Conservation (phyloP, 2,888 invertebrate genomes). For the Paralinhomoeus sp. region DNA sequence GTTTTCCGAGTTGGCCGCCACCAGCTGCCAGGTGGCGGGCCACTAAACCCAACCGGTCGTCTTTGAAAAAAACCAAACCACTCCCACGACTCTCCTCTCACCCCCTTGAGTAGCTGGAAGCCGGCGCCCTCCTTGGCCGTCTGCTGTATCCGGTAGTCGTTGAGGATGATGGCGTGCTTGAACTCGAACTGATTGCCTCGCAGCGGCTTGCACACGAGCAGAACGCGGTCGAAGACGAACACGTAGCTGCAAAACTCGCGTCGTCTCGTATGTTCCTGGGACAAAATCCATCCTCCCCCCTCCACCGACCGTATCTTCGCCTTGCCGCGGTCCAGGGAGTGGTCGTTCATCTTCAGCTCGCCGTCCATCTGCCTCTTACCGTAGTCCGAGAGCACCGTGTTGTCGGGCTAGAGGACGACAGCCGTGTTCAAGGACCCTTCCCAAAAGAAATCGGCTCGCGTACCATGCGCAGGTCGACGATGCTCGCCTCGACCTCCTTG, state of each 20-base stretch:
- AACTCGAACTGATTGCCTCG: slow-evolving; percentile 72
- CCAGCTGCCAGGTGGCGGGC: too few species aligned
- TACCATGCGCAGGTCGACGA: slow-evolving; percentile 25
- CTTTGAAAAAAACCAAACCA: too few species aligned
- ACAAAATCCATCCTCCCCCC: too few species aligned
- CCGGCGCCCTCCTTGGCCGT: too few species aligned
- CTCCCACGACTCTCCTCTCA: too few species aligned
- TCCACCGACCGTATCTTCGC: slow-evolving; percentile 4
- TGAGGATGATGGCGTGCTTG: slow-evolving; percentile 56
- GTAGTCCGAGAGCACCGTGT: slow-evolving; percentile 59
- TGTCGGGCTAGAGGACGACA: slow-evolving; percentile 36
- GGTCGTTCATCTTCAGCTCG: slow-evolving; percentile 39
- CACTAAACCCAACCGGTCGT: too few species aligned
- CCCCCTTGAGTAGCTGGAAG: too few species aligned
- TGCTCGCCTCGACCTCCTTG: slow-evolving; percentile 54
- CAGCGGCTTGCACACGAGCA: slow-evolving; percentile 63
- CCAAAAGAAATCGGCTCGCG: neutral
- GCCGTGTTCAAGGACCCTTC: neutral
- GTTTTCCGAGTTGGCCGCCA: too few species aligned
- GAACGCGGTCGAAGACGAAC: slow-evolving; percentile 88
- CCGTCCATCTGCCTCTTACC: slow-evolving; percentile 78
- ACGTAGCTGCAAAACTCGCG: slow-evolving; percentile 56
- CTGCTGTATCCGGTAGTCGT: too few species aligned
- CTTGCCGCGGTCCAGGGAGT: slow-evolving; percentile 3
- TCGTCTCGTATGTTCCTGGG: too few species aligned